Conservation (phyloP, 2,113 vertebrate species). For the Ramphastos sulfuratus region DNA sequence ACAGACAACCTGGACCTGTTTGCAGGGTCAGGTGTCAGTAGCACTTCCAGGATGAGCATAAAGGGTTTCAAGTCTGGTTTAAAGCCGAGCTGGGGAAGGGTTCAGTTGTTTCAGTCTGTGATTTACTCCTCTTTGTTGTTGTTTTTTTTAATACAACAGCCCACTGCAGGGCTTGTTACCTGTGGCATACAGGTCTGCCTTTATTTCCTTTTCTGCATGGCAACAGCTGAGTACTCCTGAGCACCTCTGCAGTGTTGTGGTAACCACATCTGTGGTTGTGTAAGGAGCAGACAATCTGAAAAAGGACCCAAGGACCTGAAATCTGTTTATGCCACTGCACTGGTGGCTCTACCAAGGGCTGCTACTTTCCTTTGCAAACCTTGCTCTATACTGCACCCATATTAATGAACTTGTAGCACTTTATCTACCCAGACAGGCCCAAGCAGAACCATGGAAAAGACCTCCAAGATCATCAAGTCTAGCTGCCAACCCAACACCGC, state of each 20-base stretch:
- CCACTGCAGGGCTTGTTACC: background rate
- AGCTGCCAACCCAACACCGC: no score
- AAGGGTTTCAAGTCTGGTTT: background rate
- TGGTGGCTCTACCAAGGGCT: background rate
- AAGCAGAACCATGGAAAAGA: background rate
- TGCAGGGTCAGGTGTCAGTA: fast-evolving
- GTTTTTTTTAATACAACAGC: background rate
- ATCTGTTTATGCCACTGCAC: background rate
- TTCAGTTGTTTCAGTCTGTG: background rate
- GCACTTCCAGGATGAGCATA: background rate
- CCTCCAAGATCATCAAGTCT: no score
- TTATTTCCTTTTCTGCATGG: background rate
- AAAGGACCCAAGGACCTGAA: background rate
- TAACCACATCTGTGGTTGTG: background rate
- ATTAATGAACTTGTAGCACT: background rate
- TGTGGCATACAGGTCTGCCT: background rate
- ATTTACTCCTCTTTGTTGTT: background rate
- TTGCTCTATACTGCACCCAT: background rate
- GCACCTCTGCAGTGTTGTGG: background rate
- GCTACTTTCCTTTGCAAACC: background rate
- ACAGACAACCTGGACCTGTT: background rate
- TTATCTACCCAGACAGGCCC: background rate
- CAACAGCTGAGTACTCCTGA: background rate
- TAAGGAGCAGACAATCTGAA: background rate
- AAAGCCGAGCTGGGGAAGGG: background rate